These are phyloP conservation scores for Microtus richardsoni DNA, from an alignment of 2,113 vertebrate genomes.

Conservation along the genomic window DNA sequence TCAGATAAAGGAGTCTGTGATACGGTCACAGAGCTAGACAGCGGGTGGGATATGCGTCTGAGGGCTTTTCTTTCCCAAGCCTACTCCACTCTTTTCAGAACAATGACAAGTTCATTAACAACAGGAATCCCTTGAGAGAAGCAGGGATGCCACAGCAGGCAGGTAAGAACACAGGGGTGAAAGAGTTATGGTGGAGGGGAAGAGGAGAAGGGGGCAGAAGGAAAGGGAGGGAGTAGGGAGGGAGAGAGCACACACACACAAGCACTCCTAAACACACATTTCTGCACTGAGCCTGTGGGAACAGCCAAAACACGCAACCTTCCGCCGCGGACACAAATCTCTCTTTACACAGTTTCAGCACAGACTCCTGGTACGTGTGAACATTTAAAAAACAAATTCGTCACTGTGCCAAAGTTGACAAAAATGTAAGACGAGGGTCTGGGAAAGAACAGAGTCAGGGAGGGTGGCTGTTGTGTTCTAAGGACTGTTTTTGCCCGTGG, in stretches of 20 bases:
- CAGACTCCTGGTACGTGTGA: slow-evolving; percentile 56
- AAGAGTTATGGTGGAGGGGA: neutral
- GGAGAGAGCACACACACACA: too few species aligned
- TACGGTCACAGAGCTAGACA: neutral
- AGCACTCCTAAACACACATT: neutral
- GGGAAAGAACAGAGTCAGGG: neutral
- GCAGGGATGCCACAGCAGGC: neutral
- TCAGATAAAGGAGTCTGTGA: neutral
- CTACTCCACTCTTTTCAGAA: neutral
- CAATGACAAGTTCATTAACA: slow-evolving; percentile 8
- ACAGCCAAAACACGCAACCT: neutral
- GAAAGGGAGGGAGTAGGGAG: neutral
- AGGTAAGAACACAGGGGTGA: neutral
- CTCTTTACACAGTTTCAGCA: slow-evolving; percentile 60
- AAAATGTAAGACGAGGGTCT: slow-evolving; percentile 52
- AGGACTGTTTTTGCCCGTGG: neutral
- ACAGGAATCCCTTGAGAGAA: slow-evolving; percentile 36
- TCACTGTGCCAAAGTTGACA: slow-evolving; percentile 66
- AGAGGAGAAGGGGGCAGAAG: neutral
- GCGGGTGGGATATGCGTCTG: neutral
- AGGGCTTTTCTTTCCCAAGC: slow-evolving; percentile 9
- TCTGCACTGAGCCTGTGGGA: slow-evolving; percentile 36
- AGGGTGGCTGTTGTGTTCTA: neutral
- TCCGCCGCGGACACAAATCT: neutral
- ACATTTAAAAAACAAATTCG: slow-evolving; percentile 57